Evolutionary conservation across 2,888 invertebrate genomes (phyloP), one percentile per base, ranked within the genome.

Genomic region (Ectropis crepuscularia): DNA sequence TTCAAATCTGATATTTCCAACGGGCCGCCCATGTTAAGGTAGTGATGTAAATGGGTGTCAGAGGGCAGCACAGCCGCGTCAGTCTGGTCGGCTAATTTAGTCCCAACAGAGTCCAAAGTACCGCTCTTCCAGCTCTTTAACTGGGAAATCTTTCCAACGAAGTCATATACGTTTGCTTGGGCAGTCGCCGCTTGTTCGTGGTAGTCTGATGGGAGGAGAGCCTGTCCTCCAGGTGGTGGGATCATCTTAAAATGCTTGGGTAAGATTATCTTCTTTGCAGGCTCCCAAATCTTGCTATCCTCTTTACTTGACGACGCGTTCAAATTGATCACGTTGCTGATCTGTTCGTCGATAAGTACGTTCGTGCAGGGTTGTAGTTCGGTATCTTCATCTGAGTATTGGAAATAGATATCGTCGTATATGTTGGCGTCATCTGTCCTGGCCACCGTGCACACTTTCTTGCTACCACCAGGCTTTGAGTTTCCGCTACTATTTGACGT

Each of bases 371-470:
- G 93, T 5, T 94, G 93, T 61, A 93, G 90, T 65, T 93, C 93
- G 0, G 94, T 94, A 65, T 94, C 94, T 58, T 94, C 94, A 72
- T 94, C 94, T 65, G 94, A 94, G 70, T 94, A 94, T 78, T 94
- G 93, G 71, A 94, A 93, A 76, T 89, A 92, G 67, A 93, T 89
- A 65, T 92, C 92, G 74, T 93, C 93, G 71, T 90, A 89, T 68
- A 91, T 85, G 70, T 89, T 82, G 9, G 87, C 79, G 77, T 90
- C 84, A 67, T 87, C 82, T 5, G 90, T 82, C 66, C 92, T 74
- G 12, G 89, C 76, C 4, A 91, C 85, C 0, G 90, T 80, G 69
- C 89, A 88, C 0, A 89, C 88, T 72, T 93, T 93, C 86, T 94
- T 82, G 85, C 93, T 88, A 74, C 94, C 79, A 69, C 95, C 81